Evolutionary conservation across 1,140 invertebrate species (phyloP).

Genomic region (Zophobas morio): DNA sequence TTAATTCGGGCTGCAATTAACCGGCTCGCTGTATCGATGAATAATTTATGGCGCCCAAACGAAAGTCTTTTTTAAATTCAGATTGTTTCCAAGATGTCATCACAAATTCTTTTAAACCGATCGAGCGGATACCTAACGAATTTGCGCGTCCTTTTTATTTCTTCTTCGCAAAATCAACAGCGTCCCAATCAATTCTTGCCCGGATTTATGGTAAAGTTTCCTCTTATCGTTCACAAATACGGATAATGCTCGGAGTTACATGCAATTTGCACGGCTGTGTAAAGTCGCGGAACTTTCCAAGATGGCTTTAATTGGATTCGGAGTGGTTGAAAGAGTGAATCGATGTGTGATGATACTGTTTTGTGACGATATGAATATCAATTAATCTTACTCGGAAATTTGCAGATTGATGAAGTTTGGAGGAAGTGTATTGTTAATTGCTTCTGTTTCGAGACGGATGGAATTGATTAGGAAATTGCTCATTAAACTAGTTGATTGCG

Average conservation of each 20-base stretch:
- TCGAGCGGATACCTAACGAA: slow-evolving; percentile 18
- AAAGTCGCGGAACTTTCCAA: neutral
- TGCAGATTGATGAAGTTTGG: slow-evolving; percentile 30
- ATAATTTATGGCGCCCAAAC: slow-evolving; percentile 26
- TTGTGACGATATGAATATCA: slow-evolving; percentile 36
- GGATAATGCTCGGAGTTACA: neutral
- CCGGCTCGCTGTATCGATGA: slow-evolving; percentile 24
- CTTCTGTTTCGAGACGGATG: slow-evolving; percentile 23
- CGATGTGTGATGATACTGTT: slow-evolving; percentile 13
- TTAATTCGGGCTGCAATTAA: neutral
- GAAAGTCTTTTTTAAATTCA: slow-evolving; percentile 24
- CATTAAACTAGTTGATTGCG: slow-evolving; percentile 33
- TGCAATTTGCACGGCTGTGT: slow-evolving; percentile 12
- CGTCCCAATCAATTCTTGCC: too few species aligned
- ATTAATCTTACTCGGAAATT: slow-evolving; percentile 16
- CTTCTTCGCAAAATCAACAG: neutral
- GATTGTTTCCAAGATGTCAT: slow-evolving; percentile 19
- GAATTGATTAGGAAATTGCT: slow-evolving; percentile 40
- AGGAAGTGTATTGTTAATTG: slow-evolving; percentile 29
- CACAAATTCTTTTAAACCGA: slow-evolving; percentile 24
- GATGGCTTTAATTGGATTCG: slow-evolving; percentile 22
- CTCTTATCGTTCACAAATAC: too few species aligned
- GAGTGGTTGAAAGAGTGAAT: slow-evolving; percentile 9
- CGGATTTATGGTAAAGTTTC: too few species aligned
- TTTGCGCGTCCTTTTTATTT: slow-evolving; percentile 16